phyloP scores from a whole-genome alignment of 2,888 invertebrate genomes.

The Pollenia angustigena region DNA sequence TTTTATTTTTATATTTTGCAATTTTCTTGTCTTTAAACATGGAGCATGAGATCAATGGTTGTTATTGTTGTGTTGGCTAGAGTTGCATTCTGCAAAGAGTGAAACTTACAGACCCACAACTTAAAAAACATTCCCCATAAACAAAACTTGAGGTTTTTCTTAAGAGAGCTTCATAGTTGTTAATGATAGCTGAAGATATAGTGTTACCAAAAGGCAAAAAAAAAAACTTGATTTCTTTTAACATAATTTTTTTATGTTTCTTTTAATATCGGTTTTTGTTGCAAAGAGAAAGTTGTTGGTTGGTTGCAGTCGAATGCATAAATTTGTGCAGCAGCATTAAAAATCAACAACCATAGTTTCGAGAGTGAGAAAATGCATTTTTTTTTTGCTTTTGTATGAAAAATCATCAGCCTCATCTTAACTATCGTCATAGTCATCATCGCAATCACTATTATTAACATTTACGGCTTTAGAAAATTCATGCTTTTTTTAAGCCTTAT shows the following conservation, averaged over 20 bases:
- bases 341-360: slow-evolving; percentile 62
- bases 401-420: slow-evolving; percentile 14
- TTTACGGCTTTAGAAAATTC: slow-evolving; percentile 65
- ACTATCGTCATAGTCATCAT: slow-evolving; percentile 10
- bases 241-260: slow-evolving; percentile 36
- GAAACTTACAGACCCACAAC: slow-evolving; percentile 59
- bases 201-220: slow-evolving; percentile 54
- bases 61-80: slow-evolving; percentile 36
- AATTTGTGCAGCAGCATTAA: slow-evolving; percentile 67
- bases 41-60: slow-evolving; percentile 73
- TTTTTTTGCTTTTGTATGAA: slow-evolving; percentile 32
- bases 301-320: slow-evolving; percentile 69
- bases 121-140: slow-evolving; percentile 39
- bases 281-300: slow-evolving; percentile 74
- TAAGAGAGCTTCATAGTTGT: slow-evolving; percentile 17
- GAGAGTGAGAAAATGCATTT: slow-evolving; percentile 68
- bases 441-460: slow-evolving; percentile 44
- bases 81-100: slow-evolving; percentile 57
- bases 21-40: slow-evolving; percentile 53
- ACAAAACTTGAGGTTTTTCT: slow-evolving; percentile 19
- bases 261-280: slow-evolving; percentile 72
- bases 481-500: slow-evolving; percentile 61
- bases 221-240: slow-evolving; percentile 70
- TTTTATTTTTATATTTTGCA: slow-evolving; percentile 39
- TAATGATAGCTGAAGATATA: slow-evolving; percentile 55